Percentiles rank a stretch among this genome's conserved stretches.
Evolutionary conservation across 2,888 invertebrate species (phyloP).

Genomic region (Eristalis arbustorum): DNA sequence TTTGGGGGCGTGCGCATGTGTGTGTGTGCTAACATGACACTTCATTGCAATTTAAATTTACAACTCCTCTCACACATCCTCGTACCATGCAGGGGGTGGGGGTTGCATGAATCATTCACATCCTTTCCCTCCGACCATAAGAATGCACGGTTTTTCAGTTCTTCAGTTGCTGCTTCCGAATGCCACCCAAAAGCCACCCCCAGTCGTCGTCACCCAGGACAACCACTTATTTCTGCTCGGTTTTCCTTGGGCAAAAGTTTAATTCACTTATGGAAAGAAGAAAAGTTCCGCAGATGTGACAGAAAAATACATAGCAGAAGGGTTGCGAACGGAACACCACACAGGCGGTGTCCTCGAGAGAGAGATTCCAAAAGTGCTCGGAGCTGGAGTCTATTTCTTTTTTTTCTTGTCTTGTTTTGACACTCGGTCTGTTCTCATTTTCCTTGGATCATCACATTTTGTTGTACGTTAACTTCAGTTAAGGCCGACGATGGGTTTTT

Average conservation of each 20-base stretch:
- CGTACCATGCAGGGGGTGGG: not conserved
- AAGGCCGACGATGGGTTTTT: not conserved
- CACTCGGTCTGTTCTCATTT: not conserved
- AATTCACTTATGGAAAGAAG: constrained; percentile 50
- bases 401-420: not conserved
- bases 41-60: constrained; percentile 41
- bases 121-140: not conserved
- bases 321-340: not conserved
- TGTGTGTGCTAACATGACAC: constrained; percentile 21
- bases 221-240: constrained; percentile 46
- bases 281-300: constrained; percentile 49
- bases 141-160: not conserved
- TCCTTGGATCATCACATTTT: not conserved
- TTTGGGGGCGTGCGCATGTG: not conserved
- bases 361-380: not conserved
- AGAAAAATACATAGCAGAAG: constrained; percentile 20
- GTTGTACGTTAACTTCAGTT: not conserved
- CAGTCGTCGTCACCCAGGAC: constrained; percentile 12
- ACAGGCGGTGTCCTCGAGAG: not conserved
- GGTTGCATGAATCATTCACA: not conserved
- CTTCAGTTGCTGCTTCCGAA: not conserved
- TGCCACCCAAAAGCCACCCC: not conserved
- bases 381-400: not conserved
- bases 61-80: constrained; percentile 13
- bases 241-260: constrained; percentile 51